Percentiles rank a stretch among this genome's conserved stretches.
Evolutionary conservation across 2,888 invertebrate genomes (phyloP).

Genomic region (Pocota personata): DNA sequence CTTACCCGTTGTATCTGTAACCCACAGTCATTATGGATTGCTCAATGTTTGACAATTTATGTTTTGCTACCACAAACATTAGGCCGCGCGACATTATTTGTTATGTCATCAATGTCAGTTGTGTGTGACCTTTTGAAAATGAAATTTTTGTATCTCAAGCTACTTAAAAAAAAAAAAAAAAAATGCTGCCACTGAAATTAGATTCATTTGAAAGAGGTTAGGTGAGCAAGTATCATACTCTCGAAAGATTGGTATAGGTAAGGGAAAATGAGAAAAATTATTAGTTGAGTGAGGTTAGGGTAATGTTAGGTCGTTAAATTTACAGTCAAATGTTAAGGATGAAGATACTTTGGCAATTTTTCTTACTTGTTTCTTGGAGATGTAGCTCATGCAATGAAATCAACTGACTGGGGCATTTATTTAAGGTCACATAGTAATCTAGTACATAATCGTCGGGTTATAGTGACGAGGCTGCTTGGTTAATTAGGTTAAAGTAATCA

Average conservation of each 20-base stretch:
- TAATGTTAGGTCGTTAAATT: neutral
- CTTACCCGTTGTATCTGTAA: neutral
- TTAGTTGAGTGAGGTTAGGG: neutral
- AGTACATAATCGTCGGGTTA: no score
- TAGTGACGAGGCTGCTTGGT: no score
- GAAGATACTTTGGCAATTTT: neutral
- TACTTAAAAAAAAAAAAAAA: no score
- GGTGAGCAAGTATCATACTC: neutral
- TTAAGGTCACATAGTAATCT: no score
- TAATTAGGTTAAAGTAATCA: no score
- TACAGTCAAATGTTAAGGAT: neutral
- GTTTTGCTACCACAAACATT: slow-evolving; percentile 10
- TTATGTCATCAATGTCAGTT: slow-evolving; percentile 18
- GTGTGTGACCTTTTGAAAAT: slow-evolving; percentile 1
- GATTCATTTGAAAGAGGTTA: slow-evolving; percentile 3
- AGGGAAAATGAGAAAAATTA: neutral
- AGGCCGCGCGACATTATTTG: neutral
- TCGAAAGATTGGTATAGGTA: no score
- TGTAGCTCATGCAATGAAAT: neutral
- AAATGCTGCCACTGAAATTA: neutral
- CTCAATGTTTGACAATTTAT: slow-evolving; percentile 7
- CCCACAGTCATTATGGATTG: neutral
- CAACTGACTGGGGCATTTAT: neutral
- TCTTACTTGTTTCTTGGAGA: no score
- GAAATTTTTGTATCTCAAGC: neutral